Evolutionary conservation across 2,888 invertebrate genomes (phyloP), one percentile per base, ranked within the genome.

Genomic region (Toxonevra muliebris): DNA sequence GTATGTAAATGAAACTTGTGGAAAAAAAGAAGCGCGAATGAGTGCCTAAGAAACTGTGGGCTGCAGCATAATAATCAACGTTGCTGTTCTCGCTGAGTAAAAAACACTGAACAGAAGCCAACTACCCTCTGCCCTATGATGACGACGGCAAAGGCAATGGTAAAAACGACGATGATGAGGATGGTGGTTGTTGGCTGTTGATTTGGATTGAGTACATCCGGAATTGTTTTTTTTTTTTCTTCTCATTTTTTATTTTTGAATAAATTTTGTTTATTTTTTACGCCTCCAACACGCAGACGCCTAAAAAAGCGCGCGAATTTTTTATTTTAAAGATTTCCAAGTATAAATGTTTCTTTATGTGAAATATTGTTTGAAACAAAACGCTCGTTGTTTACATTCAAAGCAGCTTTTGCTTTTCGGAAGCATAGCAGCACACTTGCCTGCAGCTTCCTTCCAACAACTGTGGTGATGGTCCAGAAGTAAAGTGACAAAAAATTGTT

Each of bases 221-320:
- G 59, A 50, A 40, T 10, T 19, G 15, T 7, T 17, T 9, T 58
- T 58, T 58, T n/a, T n/a, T n/a, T n/a, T n/a, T n/a, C n/a, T n/a
- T n/a, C n/a, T n/a, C n/a, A n/a, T n/a, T n/a, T n/a, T n/a, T 17
- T 58, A 4, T 42, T 5, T 20, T 13, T 58, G 20, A n/a, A 58
- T 58, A 19, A 19, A 19, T 54, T 41, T 41, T n/a, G 30, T 30
- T 30, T 30, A 40, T 11, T 42, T 8, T 58, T 42, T 10, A 8
- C 58, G 43, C 58, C 43, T 58, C 43, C 43, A 58, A 42, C 43
- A 58, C 58, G 58, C 58, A 58, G 58, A 58, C 58, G 41, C 58
- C 15, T 58, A n/a, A 48, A 58, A 58, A 58, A 58, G 58, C 58
- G 58, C 57, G 57, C 58, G 58, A 20, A 30, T 20, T 20, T n/a